Evolutionary conservation across 2,797 vertebrate genomes (phyloP), one percentile per base, ranked within the genome.

Genomic region (Pempheris klunzingeri): DNA sequence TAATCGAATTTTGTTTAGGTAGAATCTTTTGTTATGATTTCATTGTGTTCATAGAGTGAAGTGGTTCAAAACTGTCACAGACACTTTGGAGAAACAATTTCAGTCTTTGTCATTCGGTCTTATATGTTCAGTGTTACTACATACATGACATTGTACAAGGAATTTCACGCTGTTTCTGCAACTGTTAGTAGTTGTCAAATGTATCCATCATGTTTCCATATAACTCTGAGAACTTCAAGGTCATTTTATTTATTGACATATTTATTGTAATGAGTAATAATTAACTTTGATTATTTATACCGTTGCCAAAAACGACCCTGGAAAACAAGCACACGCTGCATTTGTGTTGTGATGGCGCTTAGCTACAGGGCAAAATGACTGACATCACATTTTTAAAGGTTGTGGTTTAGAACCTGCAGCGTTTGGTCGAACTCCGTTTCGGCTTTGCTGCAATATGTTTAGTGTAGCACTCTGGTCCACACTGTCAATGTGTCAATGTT

Each of bases 221-320:
- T 43, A 71, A 74, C 71, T 46, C 36, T 54, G 68, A 76, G 9
- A 74, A 64, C 68, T 76, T 87, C 83, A 86, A 79, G 78, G 88
- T 88, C 87, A 84, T 90, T 88, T 89, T 93, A 94, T 96, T 96
- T 94, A 94, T 95, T 93, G 82, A 89, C 82, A 83, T 95, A 95
- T 95, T 95, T 95, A 95, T 95, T 92, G 38, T 87, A 80, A 91
- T 87, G 77, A 87, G 81, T 91, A 78, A 85, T 90, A 89, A 86
- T 85, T 91, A 54, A 85, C 62, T 88, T 74, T 83, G 50, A 89
- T 90, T 94, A 94, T 95, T 95, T 94, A 96, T 95, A 87, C 53
- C 80, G 65, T 86, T 87, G 71, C 78, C 79, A 81, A 75, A 58
- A 66, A 59, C 66, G 34, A 77, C 86, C 85, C 88, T 74, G 81